A percentile compares a stretch with the other conserved stretches of the same genome.
Evolutionary conservation across 2,113 vertebrate species (phyloP).

Genomic region (Pholis gunnellus): DNA sequence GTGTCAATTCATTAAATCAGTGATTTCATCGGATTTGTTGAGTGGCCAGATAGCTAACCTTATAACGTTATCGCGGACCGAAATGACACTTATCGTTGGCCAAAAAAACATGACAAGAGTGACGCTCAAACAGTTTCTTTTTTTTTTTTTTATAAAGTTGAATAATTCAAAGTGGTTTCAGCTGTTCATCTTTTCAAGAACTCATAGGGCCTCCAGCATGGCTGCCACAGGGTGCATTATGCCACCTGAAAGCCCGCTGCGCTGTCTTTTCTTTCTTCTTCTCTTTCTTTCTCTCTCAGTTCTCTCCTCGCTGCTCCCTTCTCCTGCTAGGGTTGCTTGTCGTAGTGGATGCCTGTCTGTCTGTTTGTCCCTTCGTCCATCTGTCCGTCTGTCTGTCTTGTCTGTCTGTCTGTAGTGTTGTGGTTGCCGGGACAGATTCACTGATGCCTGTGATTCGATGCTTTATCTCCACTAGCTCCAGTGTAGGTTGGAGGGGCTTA

Average conservation of each 20-base stretch:
- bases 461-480: conserved; percentile 96
- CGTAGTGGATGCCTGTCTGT: conserved; percentile 68
- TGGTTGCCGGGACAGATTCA: conserved; percentile 83
- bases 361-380: conserved; percentile 13
- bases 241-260: conserved; percentile 20
- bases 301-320: conserved; percentile 34
- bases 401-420: conserved; percentile 87
- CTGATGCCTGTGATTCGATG: conserved; percentile 86
- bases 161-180: neutral
- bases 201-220: conserved; percentile 3
- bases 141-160: neutral
- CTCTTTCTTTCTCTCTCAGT: neutral
- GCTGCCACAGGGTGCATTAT: neutral
- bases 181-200: neutral
- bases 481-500: conserved; percentile 99
- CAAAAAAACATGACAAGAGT: no score
- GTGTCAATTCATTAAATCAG: neutral
- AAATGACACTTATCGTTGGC: neutral
- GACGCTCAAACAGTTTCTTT: no score
- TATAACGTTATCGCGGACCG: neutral
- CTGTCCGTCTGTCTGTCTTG: conserved; percentile 27
- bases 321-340: conserved; percentile 67
- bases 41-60: neutral
- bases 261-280: conserved; percentile 18
- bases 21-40: neutral